Percentiles rank a stretch among this genome's conserved stretches.
These are phyloP conservation scores for Drosophila albomicans DNA, from an alignment of 1,140 invertebrate genomes.

Conservation along the genomic window DNA sequence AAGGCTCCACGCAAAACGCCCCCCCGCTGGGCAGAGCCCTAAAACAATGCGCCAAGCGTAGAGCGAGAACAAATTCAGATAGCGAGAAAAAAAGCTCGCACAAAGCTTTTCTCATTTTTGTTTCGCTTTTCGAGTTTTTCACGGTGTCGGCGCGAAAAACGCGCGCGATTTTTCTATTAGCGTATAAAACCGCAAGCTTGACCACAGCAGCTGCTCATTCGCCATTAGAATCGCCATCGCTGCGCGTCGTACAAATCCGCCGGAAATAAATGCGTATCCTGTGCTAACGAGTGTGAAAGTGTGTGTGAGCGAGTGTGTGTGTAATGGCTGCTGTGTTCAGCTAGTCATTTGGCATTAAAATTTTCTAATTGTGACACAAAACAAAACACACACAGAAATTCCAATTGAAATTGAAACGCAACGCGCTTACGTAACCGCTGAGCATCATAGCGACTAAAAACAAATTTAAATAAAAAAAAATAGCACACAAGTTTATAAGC, in stretches of 20 bases:
- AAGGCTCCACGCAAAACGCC: slow-evolving; percentile 54
- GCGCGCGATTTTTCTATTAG: slow-evolving; percentile 26
- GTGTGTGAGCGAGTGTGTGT: neutral
- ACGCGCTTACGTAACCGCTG: slow-evolving; percentile 64
- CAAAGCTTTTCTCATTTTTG: slow-evolving; percentile 22
- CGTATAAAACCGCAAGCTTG: slow-evolving; percentile 82
- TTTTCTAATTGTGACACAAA: slow-evolving; percentile 7
- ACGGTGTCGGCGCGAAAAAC: slow-evolving; percentile 53
- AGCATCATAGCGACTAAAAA: slow-evolving; percentile 22
- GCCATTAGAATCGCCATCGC: slow-evolving; percentile 72
- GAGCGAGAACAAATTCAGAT: slow-evolving; percentile 18
- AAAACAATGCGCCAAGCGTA: neutral
- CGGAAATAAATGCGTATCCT: slow-evolving; percentile 65
- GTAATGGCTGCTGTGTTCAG: slow-evolving; percentile 11
- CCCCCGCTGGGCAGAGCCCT: slow-evolving; percentile 18
- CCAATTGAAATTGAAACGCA: neutral
- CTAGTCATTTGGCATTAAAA: slow-evolving; percentile 66
- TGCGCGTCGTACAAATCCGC: slow-evolving; percentile 50
- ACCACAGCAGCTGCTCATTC: slow-evolving; percentile 74
- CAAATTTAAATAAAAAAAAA: slow-evolving; percentile 10
- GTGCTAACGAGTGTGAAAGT: neutral
- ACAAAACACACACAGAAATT: neutral
- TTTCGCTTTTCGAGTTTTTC: slow-evolving; percentile 11
- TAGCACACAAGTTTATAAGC: slow-evolving; percentile 31
- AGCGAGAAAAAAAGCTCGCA: slow-evolving; percentile 43